Evolutionary conservation across 2,797 vertebrate genomes (phyloP).

Genomic region (Cryptoprocta ferox): DNA sequence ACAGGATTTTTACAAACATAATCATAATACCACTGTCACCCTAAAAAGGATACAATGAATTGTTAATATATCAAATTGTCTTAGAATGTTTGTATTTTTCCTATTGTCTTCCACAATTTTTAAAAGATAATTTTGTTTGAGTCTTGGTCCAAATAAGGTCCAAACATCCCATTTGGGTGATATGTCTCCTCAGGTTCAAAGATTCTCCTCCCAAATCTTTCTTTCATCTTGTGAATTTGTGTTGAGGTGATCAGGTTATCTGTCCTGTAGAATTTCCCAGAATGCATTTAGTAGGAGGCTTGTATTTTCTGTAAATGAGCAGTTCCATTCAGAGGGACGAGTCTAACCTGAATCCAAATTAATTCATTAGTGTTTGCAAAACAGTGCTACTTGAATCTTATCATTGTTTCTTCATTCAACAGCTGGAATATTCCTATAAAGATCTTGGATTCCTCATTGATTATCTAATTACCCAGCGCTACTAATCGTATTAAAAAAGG

Average conservation of each 20-base stretch:
- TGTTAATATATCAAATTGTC: not conserved
- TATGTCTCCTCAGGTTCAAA: not conserved
- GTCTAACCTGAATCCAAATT: not conserved
- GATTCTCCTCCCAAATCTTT: not conserved
- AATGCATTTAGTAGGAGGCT: not conserved
- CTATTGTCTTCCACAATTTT: not conserved
- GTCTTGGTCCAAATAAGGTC: not conserved
- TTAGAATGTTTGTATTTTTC: not conserved
- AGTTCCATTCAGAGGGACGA: not conserved
- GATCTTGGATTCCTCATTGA: not conserved
- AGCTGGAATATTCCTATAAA: not conserved
- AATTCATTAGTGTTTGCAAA: not conserved
- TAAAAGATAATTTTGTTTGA: not conserved
- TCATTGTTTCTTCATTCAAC: not conserved
- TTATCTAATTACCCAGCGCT: not conserved
- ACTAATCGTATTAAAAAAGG: not conserved
- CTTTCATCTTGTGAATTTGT: not conserved
- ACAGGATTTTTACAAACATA: not conserved
- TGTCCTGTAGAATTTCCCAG: not conserved
- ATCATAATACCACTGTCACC: not conserved
- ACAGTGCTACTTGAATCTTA: not conserved
- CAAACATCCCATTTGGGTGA: not conserved
- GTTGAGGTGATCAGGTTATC: not conserved
- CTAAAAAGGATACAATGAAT: not conserved
- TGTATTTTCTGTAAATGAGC: not conserved